phyloP scores from a whole-genome alignment of 2,888 invertebrate species.

The Patella ulyssiponensis region DNA sequence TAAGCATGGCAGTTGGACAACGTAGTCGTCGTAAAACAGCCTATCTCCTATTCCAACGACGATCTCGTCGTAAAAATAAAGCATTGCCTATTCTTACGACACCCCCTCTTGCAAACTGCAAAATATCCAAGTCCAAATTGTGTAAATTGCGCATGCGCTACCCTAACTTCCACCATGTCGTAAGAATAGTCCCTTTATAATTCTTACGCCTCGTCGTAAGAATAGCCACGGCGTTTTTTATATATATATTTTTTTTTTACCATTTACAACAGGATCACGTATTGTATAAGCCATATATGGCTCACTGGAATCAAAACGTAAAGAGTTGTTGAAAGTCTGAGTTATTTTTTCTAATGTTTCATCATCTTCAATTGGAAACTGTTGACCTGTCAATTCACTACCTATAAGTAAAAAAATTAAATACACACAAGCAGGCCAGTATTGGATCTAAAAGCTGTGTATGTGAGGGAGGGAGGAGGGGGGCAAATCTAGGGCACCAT shows the following conservation, averaged over 20 bases:
- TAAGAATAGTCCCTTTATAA: no score
- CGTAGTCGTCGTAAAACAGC: no score
- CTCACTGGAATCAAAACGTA: slow-evolving; percentile 76
- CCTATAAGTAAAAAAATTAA: slow-evolving; percentile 45
- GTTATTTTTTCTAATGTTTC: slow-evolving; percentile 70
- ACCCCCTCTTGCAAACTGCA: no score
- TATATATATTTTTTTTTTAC: slow-evolving; percentile 76
- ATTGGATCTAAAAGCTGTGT: not conserved
- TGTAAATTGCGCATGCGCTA: no score
- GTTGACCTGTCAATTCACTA: slow-evolving; percentile 43
- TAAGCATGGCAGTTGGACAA: no score
- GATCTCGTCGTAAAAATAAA: no score
- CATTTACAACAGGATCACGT: slow-evolving; percentile 92
- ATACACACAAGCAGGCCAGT: not conserved
- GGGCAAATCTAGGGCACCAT: not conserved
- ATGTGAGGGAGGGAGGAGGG: not conserved
- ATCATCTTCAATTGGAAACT: slow-evolving; percentile 61
- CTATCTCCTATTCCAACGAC: no score
- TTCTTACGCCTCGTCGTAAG: no score
- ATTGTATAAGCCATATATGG: slow-evolving; percentile 89
- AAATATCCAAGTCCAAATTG: no score
- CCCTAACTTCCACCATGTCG: no score
- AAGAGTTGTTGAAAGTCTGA: slow-evolving; percentile 74
- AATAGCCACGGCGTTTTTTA: no score
- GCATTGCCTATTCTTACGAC: no score